Evolutionary conservation across 2,888 invertebrate species (phyloP), one percentile per base, ranked within the genome.

Genomic region (Eurytoma californica): DNA sequence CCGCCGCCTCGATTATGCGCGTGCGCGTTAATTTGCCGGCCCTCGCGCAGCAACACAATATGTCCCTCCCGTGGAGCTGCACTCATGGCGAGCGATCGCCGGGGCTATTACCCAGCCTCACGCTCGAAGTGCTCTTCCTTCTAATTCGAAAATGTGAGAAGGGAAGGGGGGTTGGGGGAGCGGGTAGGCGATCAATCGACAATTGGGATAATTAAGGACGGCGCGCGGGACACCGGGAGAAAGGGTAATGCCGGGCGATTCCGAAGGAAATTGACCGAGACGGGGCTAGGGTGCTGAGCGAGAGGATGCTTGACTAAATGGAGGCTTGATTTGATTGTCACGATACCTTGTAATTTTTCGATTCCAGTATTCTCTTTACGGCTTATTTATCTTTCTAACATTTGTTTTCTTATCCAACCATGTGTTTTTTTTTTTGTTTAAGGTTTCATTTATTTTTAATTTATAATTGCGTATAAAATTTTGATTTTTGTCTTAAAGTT

Each of bases 61-160:
- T 39, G 16, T 53, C 53, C 16, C 53, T 53, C 3, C 16, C 53
- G 13, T 39, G 5, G 7, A 39, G 4, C 16, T 13, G 70, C 12
- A 57, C 49, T 72, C 30, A 53, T 3, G 30, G 39, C 18, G 30
- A 2, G 16, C 24, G 24, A 24, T 24, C 55, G 39, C 3, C 18
- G 3, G 30, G 66, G 24, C 60, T 69, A 73, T 18, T 51, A 47
- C 55, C 14, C 7, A 28, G 24, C 63, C 30, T 28, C 49, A 60
- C 58, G 39, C 70, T 70, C 28, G 24, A 18, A 14, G 47, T 65
- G 60, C 60, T 61, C 63, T 49, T 74, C 67, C 75, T 66, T 79
- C 67, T 75, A 72, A 79, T 79, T 79, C 67, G 79, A 72, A 75
- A 72, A 72, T 60, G 67, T 14, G 13, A 12, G 60, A 55, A 16